Evolutionary conservation across 2,113 vertebrate genomes (phyloP), one percentile per base, ranked within the genome.

Genomic region (Lipophrys pholis): DNA sequence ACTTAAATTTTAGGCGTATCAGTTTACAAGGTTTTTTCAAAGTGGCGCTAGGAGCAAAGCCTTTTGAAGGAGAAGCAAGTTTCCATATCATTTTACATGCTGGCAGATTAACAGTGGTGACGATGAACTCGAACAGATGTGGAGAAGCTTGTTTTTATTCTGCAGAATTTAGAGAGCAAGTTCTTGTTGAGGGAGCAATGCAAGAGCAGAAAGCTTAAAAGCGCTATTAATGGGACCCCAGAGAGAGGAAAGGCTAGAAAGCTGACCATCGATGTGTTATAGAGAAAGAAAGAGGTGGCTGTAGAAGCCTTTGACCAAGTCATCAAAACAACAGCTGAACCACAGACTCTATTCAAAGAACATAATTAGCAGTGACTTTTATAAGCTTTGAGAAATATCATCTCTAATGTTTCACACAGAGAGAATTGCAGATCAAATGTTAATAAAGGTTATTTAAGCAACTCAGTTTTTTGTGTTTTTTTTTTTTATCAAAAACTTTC

Each of bases 381-480:
- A 7, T 4, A 46, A 2, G 50, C 14, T 16, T 42, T 39, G 1
- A 11, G 30, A 55, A 12, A 38, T 41, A 69, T 55, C 9, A n/a
- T 14, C 21, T 21, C 6, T 21, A 17, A 3, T 3, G 14, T 6
- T 30, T 30, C 49, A 36, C 6, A 61, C 12, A 6, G 12, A 54
- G n/a, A 69, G 2, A 56, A 45, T 42, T n/a, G 35, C 10, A 30
- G 42, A 64, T 15, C 15, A n/a, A 41, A 78, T 53, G 35, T 52
- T 46, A 70, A 56, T 46, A 40, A 54, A 63, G 5, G 17, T 61
- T 48, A 46, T 75, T 68, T n/a, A 68, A 65, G 8, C 11, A 57
- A n/a, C 11, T 42, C 36, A 39, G 38, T 30, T 30, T 30, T 30
- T 30, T 30, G 2, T 30, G 2, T 30, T 30, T 30, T 30, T 30